phyloP scores from a whole-genome alignment of 2,113 vertebrate species.

The Dunckerocampus dactyliophorus region DNA sequence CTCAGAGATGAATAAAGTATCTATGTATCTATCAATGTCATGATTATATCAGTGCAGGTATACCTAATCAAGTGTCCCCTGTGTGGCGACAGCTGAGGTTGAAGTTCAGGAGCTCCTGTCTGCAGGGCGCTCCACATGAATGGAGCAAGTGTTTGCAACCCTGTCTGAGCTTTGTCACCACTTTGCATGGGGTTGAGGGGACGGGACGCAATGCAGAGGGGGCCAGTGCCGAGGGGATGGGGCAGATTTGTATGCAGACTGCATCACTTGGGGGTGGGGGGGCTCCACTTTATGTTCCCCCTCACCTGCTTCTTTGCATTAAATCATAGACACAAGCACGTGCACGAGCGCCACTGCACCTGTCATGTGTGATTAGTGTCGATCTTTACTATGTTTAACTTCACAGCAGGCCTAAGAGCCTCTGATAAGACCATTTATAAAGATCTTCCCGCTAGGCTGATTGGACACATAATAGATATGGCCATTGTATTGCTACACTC shows the following conservation, averaged over 20 bases:
- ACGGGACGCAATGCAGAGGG: conserved; percentile 10
- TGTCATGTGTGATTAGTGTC: conserved; percentile 62
- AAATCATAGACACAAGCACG: conserved; percentile 85
- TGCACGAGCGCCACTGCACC: conserved; percentile 86
- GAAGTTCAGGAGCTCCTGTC: conserved; percentile 58
- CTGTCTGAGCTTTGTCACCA: conserved; percentile 65
- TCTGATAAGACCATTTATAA: neutral
- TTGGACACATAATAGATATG: too few relatives aligned
- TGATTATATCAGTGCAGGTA: too few relatives aligned
- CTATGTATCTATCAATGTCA: too few relatives aligned
- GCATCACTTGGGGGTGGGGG: conserved; percentile 58
- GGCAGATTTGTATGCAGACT: conserved; percentile 82
- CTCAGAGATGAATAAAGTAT: too few relatives aligned
- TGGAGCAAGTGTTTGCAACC: conserved; percentile 54
- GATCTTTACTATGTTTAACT: neutral
- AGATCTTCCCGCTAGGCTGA: neutral
- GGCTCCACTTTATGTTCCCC: conserved; percentile 77
- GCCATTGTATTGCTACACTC: too few relatives aligned
- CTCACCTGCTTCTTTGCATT: conserved; percentile 95
- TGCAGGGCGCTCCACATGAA: conserved; percentile 52
- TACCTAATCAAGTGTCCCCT: too few relatives aligned
- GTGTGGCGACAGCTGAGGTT: conserved; percentile 46
- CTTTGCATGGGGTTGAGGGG: conserved; percentile 50
- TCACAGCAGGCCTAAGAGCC: neutral
- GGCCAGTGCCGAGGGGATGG: neutral